Evolutionary conservation across 2,888 invertebrate species (phyloP), one percentile per base, ranked within the genome.

Genomic region (Epiblema foenella): DNA sequence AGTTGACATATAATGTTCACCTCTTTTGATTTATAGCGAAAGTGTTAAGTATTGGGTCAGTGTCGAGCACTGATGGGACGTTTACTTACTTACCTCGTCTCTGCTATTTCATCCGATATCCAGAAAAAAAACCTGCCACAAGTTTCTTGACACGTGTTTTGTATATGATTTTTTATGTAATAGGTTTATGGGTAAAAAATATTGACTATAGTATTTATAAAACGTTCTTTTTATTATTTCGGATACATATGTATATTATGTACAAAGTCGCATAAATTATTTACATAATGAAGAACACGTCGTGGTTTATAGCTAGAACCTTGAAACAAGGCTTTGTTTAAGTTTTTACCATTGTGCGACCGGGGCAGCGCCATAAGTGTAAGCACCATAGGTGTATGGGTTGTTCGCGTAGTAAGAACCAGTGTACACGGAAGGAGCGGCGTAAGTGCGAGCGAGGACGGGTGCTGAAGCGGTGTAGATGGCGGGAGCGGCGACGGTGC

Each of bases 341-440:
- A 54, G 12, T 51, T n/a, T 78, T 85, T 86, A 89, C 89, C 89
- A 89, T 82, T 87, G 85, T 54, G 90, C 88, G 74, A 88, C 82
- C 18, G 91, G 85, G 77, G 91, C 89, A 74, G 81, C 75, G 51
- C 24, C 24, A 24, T 24, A 24, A 4, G 24, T 24, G 24, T 76
- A 65, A 8, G 73, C 64, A 17, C 62, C 72, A 46, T 68, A 63
- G 18, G 67, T 68, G 72, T 71, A 46, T 69, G 75, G 57, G 73
- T 59, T 60, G 59, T 80, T 77, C 3, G 66, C 46, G 46, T 70
- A 70, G 70, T 70, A 68, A 10, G 69, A 64, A 42, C 74, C 72
- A 29, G 75, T 54, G 62, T 77, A 78, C 17, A 75, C 75, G 2
- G 77, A 75, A 18, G 74, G 72, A 17, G 78, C 76, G 39, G 76